Conservation (phyloP, 2,888 invertebrate genomes). For the Bombylius major region DNA sequence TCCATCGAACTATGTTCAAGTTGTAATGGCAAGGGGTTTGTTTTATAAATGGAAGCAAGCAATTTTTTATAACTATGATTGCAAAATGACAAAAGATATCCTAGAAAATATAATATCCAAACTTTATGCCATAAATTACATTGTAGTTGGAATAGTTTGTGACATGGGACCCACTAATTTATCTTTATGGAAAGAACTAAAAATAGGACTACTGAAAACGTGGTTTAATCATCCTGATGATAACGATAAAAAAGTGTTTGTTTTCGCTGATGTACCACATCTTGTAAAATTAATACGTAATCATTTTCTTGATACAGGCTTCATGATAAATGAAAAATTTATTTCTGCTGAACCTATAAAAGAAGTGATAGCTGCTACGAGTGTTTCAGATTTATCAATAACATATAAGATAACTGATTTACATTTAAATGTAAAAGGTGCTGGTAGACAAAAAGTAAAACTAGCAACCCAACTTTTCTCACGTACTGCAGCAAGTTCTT, state of each 20-base stretch:
- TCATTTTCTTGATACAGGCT: conserved; percentile 12
- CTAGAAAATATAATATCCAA: neutral
- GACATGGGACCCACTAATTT: no score
- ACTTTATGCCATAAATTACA: conserved; percentile 4
- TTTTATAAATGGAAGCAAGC: conserved; percentile 11
- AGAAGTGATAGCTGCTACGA: neutral
- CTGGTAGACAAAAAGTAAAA: conserved; percentile 3
- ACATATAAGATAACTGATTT: neutral
- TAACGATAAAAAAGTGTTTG: no score
- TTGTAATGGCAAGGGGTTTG: conserved; percentile 10
- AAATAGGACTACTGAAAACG: no score
- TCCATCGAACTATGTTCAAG: conserved; percentile 8
- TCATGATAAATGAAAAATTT: conserved; percentile 6
- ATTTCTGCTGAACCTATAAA: conserved; percentile 4
- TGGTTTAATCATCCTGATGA: no score
- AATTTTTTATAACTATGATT: conserved; percentile 11
- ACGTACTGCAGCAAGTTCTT: conserved; percentile 14
- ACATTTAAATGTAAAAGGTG: neutral
- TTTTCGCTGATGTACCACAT: conserved; percentile 5
- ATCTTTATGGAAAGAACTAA: no score
- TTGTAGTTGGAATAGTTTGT: neutral
- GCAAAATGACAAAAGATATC: conserved; percentile 4
- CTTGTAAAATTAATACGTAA: conserved; percentile 15
- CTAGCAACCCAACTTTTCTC: conserved; percentile 18
- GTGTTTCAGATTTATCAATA: neutral